phyloP scores from a whole-genome alignment of 1,140 invertebrate genomes.

The Andrena cerasifolii region DNA sequence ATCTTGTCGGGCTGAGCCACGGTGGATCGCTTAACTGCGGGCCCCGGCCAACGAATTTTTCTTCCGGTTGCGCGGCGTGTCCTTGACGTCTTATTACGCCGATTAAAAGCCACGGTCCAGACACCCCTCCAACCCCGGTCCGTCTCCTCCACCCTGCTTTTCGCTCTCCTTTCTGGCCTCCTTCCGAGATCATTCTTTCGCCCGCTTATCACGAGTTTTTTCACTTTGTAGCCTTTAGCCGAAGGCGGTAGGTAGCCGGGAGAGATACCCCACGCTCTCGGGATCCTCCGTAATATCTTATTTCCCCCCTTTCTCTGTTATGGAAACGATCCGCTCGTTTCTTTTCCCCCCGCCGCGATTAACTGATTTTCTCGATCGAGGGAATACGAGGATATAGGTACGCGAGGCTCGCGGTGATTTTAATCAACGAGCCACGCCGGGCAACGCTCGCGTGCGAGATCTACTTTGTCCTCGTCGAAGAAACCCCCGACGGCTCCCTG shows the following conservation, averaged over 20 bases:
- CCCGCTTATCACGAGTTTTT: slow-evolving; percentile 30
- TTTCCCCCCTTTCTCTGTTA: neutral
- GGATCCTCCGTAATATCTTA: slow-evolving; percentile 33
- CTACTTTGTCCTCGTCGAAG: too few species aligned
- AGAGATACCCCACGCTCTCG: neutral
- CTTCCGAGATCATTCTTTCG: slow-evolving; percentile 33
- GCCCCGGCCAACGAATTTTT: slow-evolving; percentile 58
- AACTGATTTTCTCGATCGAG: neutral
- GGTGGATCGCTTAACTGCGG: slow-evolving; percentile 64
- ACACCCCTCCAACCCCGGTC: neutral
- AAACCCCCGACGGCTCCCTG: too few species aligned
- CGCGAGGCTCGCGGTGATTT: neutral
- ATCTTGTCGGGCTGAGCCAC: slow-evolving; percentile 58
- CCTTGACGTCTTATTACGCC: slow-evolving; percentile 63
- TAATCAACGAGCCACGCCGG: neutral
- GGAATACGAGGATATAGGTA: neutral
- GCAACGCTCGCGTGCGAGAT: neutral
- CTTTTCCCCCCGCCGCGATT: neutral
- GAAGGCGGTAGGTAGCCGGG: slow-evolving; percentile 31
- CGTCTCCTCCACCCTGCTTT: neutral
- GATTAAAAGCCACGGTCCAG: slow-evolving; percentile 50
- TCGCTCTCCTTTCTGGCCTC: neutral
- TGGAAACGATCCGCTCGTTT: neutral
- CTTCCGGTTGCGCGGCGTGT: slow-evolving; percentile 46
- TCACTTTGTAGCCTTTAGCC: slow-evolving; percentile 19